phyloP scores from a whole-genome alignment of 2,797 vertebrate species.

The Dendrocincla fuliginosa region DNA sequence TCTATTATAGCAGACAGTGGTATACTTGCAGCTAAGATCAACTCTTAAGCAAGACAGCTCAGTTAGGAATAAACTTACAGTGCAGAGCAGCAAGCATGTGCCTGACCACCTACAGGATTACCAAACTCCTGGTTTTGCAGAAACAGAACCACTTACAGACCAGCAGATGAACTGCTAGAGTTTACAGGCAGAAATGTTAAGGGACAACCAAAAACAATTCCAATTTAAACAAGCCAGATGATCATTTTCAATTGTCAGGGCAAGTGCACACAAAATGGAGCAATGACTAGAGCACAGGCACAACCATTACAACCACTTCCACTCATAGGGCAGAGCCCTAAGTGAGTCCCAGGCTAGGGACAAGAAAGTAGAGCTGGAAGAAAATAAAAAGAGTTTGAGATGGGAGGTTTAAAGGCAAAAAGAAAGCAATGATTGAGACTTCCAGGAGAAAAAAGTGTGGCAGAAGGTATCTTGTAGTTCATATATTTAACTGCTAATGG shows the following conservation, averaged over 20 bases:
- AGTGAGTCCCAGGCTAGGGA: neutral
- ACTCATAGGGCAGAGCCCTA: neutral
- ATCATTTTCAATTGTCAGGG: neutral
- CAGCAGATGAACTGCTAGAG: neutral
- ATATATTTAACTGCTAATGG: neutral
- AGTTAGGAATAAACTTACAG: neutral
- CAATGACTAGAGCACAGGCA: neutral
- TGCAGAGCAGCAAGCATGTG: accelerated
- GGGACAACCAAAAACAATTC: neutral
- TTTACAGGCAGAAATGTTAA: neutral
- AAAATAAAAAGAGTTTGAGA: neutral
- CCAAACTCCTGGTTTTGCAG: neutral
- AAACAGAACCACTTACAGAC: neutral
- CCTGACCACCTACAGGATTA: neutral
- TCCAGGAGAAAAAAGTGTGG: neutral
- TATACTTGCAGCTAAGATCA: neutral
- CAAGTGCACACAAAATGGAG: neutral
- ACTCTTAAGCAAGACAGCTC: neutral
- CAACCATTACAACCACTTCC: neutral
- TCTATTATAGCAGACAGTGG: neutral
- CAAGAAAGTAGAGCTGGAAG: neutral
- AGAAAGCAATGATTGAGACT: neutral
- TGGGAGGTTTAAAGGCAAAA: neutral
- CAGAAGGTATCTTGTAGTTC: neutral
- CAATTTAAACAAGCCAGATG: neutral